phyloP scores from a whole-genome alignment of 2,888 invertebrate species.

The Tetheella fluctuosa region DNA sequence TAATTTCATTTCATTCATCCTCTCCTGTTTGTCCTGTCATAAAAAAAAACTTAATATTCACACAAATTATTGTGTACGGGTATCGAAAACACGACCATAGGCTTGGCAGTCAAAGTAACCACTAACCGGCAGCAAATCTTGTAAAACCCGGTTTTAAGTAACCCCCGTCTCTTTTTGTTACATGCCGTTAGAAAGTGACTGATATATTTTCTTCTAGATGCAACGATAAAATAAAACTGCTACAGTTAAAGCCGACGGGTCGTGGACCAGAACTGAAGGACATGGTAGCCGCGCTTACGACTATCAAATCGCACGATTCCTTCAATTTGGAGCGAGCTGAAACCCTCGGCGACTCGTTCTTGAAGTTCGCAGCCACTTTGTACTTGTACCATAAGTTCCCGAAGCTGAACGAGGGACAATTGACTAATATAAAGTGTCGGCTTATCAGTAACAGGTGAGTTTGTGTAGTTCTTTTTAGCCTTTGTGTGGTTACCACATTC shows the following conservation, averaged over 20 bases:
- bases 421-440: constrained; percentile 88
- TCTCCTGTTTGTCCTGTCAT: too few species aligned
- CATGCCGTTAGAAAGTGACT: too few species aligned
- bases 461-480: background rate
- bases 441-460: constrained; percentile 90
- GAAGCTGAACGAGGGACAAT: constrained; percentile 89
- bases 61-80: too few species aligned
- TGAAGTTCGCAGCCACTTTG: constrained; percentile 91
- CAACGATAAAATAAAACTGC: constrained; percentile 55
- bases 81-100: too few species aligned
- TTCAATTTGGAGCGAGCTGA: constrained; percentile 93
- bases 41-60: too few species aligned
- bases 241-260: constrained; percentile 37
- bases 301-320: constrained; percentile 88
- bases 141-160: too few species aligned
- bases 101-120: too few species aligned
- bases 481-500: too few species aligned
- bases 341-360: constrained; percentile 94
- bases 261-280: constrained; percentile 78
- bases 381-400: constrained; percentile 89
- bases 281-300: constrained; percentile 86
- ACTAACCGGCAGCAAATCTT: too few species aligned
- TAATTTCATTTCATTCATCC: too few species aligned
- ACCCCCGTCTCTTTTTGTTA: too few species aligned
- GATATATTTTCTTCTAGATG: constrained; percentile 49